A percentile compares a stretch with the other conserved stretches of the same genome.
These are phyloP conservation scores for Halocynthia roretzi DNA, from an alignment of 23 tunicate genomes.

Conservation along the genomic window DNA sequence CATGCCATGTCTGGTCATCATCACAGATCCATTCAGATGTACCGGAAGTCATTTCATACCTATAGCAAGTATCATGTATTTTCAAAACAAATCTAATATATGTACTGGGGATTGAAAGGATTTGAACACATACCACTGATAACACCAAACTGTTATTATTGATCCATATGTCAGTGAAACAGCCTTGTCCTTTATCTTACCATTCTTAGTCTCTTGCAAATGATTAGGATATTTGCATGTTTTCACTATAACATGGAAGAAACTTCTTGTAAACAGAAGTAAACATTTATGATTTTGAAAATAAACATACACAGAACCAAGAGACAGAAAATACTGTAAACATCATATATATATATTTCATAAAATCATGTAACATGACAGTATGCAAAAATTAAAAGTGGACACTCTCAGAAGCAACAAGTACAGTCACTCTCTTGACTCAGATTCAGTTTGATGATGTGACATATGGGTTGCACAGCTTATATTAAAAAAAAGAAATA, in stretches of 20 bases:
- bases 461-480: background rate
- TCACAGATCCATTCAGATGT: slow-evolving; percentile 51
- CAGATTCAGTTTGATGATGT: too few relatives aligned
- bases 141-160: slow-evolving; percentile 11
- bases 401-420: too few relatives aligned
- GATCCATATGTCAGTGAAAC: slow-evolving; percentile 16
- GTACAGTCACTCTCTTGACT: too few relatives aligned
- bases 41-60: slow-evolving; percentile 69
- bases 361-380: too few relatives aligned
- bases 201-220: background rate
- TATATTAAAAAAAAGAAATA: slow-evolving; percentile 11
- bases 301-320: too few relatives aligned
- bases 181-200: slow-evolving; percentile 14
- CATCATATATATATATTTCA: too few relatives aligned
- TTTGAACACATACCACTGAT: slow-evolving; percentile 11
- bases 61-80: background rate
- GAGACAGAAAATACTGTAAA: too few relatives aligned
- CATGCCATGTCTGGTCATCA: slow-evolving; percentile 66
- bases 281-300: too few relatives aligned
- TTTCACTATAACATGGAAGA: slow-evolving; percentile 5
- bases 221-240: slow-evolving; percentile 9
- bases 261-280: background rate
- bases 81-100: background rate
- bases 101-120: slow-evolving; percentile 14
- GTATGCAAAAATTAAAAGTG: too few relatives aligned